Evolutionary conservation across 1,140 invertebrate genomes (phyloP), one percentile per base, ranked within the genome.

Genomic region (Gonioctena quinquepunctata): DNA sequence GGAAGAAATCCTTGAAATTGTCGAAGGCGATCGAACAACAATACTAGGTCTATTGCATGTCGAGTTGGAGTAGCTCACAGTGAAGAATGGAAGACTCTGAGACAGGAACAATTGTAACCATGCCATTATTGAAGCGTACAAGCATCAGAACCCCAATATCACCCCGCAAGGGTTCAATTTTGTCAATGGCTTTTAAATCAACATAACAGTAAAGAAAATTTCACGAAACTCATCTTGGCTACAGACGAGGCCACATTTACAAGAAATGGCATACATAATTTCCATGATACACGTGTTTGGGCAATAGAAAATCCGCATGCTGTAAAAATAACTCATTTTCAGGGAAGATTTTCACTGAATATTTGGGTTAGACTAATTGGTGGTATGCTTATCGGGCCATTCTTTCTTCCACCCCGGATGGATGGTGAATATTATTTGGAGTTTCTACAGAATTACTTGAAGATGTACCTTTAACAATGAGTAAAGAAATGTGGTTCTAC

Each of bases 311-410:
- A 33, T 33, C 0, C 1, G 8, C 8, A 33, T 33, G 28, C 3
- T 13, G 28, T 33, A 42, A 42, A 0, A 42, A 42, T 2, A 13
- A 42, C 33, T 42, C 50, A 54, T 21, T 54, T 54, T 22, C n/a
- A 54, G 19, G 3, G 18, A n/a, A 22, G 0, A 54, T 54, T 54
- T 22, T 19, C 0, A 2, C 3, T 54, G 7, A 52, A 52, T 19
- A 11, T 66, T 52, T 66, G 49, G 50, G 25, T 42, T 21, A n/a
- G 64, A 61, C 61, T 52, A 57, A 11, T 66, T 22, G 49, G 22
- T 42, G 16, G 25, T 21, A 21, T 8, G 59, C 59, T 57, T 16
- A 59, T 66, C 19, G 48, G 27, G n/a, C 50, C 50, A 2, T 18
- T n/a, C 21, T 18, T 21, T 2, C 19, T n/a, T 13, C 66, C 27